Evolutionary conservation across 2,888 invertebrate genomes (phyloP), one percentile per base, ranked within the genome.

Genomic region (Chalcosyrphus nemorum): DNA sequence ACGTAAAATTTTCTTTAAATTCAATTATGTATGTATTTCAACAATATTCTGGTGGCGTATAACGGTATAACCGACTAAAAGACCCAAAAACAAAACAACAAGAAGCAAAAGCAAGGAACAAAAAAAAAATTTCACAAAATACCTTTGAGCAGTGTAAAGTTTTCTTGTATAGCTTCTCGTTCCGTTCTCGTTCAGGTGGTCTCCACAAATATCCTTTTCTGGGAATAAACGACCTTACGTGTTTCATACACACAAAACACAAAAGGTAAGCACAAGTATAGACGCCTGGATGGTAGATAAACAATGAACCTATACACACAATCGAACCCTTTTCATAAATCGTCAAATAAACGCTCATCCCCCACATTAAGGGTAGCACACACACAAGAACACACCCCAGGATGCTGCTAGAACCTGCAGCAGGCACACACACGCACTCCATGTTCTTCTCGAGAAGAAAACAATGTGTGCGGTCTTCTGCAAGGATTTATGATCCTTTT

Each of bases 401-500:
- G 17, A 5, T 15, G n/a, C n/a, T n/a, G n/a, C n/a, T n/a, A n/a
- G n/a, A n/a, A 29, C 54, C 7, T 74, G 45, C 24, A 24, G 24
- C 24, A n/a, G n/a, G 27, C 24, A 9, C 29, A 13, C 17, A 43
- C 77, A 72, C 82, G 77, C 77, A 82, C 72, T 75, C 47, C 38
- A 70, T 66, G 82, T 54, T 66, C 65, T 63, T 59, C 59, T n/a
- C n/a, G n/a, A n/a, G 38, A 75, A 80, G 70, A 84, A 80, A 84
- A 80, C 84, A 80, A 84, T 84, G 74, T 84, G 84, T 84, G 78
- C 65, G 80, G 84, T 84, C 84, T 84, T 70, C 70, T 78, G 84
- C 63, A 84, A 84, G 84, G 80, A 84, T 84, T 84, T 84, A 84
- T 84, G 84, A 84, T 84, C 84, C 84, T 84, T 80, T 84, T 84